These are phyloP conservation scores for Seriola rivoliana DNA, from an alignment of 2,113 vertebrate genomes.

Conservation along the genomic window DNA sequence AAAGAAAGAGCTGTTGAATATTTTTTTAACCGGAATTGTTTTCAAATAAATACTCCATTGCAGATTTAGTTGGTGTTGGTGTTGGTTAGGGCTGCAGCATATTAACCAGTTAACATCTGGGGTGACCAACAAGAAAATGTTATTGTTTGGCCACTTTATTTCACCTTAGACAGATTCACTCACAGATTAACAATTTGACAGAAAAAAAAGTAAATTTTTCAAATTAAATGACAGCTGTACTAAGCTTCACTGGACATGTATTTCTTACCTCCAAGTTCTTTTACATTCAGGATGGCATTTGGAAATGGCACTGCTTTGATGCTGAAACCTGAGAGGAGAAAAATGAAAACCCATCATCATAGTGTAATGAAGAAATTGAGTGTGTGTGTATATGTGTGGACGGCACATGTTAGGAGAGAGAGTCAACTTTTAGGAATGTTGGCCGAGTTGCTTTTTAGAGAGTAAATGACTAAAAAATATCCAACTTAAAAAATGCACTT, in stretches of 20 bases:
- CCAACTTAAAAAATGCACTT: not conserved
- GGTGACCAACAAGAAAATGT: not conserved
- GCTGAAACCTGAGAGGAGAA: constrained; percentile 92
- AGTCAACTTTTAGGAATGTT: constrained; percentile 38
- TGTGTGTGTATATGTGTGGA: constrained; percentile 10
- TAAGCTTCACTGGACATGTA: not conserved
- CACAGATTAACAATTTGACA: not conserved
- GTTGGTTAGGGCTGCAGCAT: not conserved
- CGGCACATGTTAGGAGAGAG: constrained; percentile 27
- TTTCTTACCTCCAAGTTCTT: constrained; percentile 97
- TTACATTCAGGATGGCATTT: constrained; percentile 97
- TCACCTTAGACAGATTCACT: not conserved
- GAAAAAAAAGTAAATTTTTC: not conserved
- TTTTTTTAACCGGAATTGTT: not conserved
- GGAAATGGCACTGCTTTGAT: constrained; percentile 98
- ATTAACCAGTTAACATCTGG: constrained; percentile 1
- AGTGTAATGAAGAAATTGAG: not conserved
- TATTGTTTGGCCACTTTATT: no score
- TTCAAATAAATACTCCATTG: not conserved
- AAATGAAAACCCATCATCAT: constrained; percentile 48
- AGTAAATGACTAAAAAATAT: constrained; percentile 11
- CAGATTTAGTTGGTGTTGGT: no score
- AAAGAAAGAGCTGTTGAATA: not conserved
- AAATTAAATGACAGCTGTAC: not conserved
- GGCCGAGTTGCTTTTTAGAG: constrained; percentile 14